Evolutionary conservation across 2,113 vertebrate species (phyloP), one percentile per base, ranked within the genome.

Genomic region (Aythya baeri): DNA sequence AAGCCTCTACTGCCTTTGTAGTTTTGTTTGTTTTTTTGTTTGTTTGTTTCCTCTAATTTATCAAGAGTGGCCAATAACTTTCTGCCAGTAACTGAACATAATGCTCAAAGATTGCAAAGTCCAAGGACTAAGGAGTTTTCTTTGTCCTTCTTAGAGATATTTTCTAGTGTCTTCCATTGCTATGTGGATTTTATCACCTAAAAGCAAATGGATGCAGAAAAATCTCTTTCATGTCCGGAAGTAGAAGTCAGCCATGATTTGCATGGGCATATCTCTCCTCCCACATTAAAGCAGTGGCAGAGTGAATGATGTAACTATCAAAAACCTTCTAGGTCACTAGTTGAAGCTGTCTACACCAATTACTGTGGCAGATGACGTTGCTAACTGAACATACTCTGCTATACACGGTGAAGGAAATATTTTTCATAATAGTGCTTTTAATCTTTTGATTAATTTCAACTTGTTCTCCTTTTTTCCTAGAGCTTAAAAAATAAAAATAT

Each of bases 201-300:
- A 72, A 78, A 59, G 5, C 4, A 36, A 9, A 11, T 17, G 16
- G 21, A n/a, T 55, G 31, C 12, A 49, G 46, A 49, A 49, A 72
- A 52, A 27, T 23, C 0, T 16, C 31, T 67, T 63, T 79, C 20
- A 54, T 20, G 6, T 65, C 34, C 61, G 65, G 25, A 27, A 76
- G 17, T 1, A 88, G 43, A 83, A 78, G 31, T 52, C 66, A 89
- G 27, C 36, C 29, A 27, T 52, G 21, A 63, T 68, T 82, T 68
- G 5, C n/a, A 27, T 22, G 18, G 11, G 4, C 8, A 7, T 67
- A 5, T 34, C 4, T 79, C 13, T 38, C 1, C 13, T 8, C 4
- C 1, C 4, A 49, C 3, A 26, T 57, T 34, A 61, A 26, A 90
- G 26, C 44, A 46, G 74, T 8, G 27, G 41, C 9, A 70, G 13